These are phyloP conservation scores for Urophycis tenuis DNA, from an alignment of 2,797 vertebrate species.

Conservation along the genomic window DNA sequence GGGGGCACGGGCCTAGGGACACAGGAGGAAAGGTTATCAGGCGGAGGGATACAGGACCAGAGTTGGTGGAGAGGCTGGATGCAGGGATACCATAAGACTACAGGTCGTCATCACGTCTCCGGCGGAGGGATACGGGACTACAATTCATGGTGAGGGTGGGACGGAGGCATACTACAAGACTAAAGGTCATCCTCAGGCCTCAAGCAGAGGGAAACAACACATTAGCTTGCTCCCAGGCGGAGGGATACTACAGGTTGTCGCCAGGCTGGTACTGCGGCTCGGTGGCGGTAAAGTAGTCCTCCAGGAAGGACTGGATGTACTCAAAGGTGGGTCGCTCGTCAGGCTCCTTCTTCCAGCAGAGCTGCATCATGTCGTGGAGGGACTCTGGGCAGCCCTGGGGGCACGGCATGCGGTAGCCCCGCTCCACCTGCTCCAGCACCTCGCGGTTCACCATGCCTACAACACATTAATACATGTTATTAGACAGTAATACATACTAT, in stretches of 20 bases:
- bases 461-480: neutral
- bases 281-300: conserved; percentile 92
- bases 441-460: conserved; percentile 94
- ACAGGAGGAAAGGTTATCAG: neutral
- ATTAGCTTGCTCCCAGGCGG: neutral
- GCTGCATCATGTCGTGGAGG: conserved; percentile 92
- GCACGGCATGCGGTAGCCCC: conserved; percentile 93
- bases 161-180: too few relatives aligned
- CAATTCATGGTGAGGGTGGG: neutral
- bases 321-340: conserved; percentile 96
- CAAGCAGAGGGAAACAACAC: neutral
- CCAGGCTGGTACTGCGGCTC: conserved; percentile 13
- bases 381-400: conserved; percentile 92
- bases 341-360: conserved; percentile 94
- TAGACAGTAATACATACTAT: neutral
- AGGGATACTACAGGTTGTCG: neutral
- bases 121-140: neutral
- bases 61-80: neutral
- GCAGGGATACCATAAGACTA: neutral
- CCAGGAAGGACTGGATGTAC: conserved; percentile 93
- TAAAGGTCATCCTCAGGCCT: too few relatives aligned
- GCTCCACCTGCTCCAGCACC: conserved; percentile 92
- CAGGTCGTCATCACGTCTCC: neutral
- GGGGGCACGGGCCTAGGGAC: neutral
- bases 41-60: neutral